Evolutionary conservation across 2,797 vertebrate species (phyloP).

Genomic region (Lithobates sylvaticus): DNA sequence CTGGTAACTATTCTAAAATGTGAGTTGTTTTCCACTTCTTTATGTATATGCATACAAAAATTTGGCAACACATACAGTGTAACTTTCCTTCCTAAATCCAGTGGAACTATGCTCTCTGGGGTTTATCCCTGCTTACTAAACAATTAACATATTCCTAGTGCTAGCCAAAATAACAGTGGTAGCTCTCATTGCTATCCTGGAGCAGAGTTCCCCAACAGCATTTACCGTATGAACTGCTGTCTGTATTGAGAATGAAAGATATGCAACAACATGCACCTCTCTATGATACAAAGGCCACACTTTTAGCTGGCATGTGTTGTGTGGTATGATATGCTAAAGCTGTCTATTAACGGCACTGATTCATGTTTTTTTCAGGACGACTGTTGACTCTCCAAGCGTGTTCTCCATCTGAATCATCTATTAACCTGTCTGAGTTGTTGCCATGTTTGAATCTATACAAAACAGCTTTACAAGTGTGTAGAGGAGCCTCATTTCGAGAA

Average conservation of each 20-base stretch:
- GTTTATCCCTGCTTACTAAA: no score
- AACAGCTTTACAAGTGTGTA: slow-evolving; percentile 75
- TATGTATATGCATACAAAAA: no score
- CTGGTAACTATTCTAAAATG: no score
- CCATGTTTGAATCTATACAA: slow-evolving; percentile 71
- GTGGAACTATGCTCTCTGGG: no score
- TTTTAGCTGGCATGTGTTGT: neutral
- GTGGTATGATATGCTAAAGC: neutral
- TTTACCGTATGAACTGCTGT: neutral
- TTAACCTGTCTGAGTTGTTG: slow-evolving; percentile 68
- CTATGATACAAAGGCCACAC: neutral
- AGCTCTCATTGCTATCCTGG: no score
- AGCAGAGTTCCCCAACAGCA: no score
- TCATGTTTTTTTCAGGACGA: slow-evolving; percentile 71
- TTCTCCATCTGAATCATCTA: neutral
- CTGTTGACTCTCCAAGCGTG: slow-evolving; percentile 70
- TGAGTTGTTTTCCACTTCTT: no score
- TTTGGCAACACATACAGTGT: no score
- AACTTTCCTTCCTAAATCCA: no score
- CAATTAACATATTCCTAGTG: no score
- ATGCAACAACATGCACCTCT: neutral
- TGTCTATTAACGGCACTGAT: neutral
- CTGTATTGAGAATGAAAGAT: no score
- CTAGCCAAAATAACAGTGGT: no score
- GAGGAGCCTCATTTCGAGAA: slow-evolving; percentile 69